Conservation (phyloP, 1,140 invertebrate genomes). For the Theocolax elegans region DNA sequence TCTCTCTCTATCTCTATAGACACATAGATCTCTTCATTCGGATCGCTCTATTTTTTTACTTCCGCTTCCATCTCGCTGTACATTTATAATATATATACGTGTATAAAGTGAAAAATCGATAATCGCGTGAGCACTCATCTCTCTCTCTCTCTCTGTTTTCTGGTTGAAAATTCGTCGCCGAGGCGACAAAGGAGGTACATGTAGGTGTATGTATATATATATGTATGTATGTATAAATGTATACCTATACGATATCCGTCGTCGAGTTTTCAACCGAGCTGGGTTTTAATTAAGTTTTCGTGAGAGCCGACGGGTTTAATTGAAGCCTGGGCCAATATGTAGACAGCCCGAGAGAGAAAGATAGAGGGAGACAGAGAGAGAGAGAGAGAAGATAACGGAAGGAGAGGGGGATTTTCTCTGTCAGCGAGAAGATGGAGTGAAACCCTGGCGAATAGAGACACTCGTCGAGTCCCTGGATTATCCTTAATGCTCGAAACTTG, state of each 20-base stretch:
- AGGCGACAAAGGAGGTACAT: too few relatives aligned
- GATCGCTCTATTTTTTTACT: too few relatives aligned
- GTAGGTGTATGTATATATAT: constrained; percentile 29
- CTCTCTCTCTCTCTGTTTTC: too few relatives aligned
- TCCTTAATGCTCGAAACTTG: constrained; percentile 39
- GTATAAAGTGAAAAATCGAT: too few relatives aligned
- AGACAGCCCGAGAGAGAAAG: not conserved
- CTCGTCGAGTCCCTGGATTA: constrained; percentile 63
- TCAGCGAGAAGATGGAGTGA: constrained; percentile 50
- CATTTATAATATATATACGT: too few relatives aligned
- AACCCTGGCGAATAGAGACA: constrained; percentile 58
- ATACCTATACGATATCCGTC: constrained; percentile 4
- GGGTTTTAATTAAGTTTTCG: constrained; percentile 63
- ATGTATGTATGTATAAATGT: constrained; percentile 26
- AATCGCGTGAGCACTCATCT: too few relatives aligned
- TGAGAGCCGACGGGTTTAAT: constrained; percentile 52
- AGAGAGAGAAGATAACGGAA: not conserved
- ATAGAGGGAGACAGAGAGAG: constrained; percentile 8
- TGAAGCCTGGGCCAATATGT: constrained; percentile 46
- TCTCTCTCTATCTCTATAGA: too few relatives aligned
- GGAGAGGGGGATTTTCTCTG: not conserved
- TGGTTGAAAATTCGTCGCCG: too few relatives aligned
- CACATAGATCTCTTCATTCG: too few relatives aligned
- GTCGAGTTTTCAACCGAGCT: constrained; percentile 47
- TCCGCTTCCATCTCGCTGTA: too few relatives aligned